Percentiles rank a stretch among this genome's conserved stretches.
phyloP scores from a whole-genome alignment of 37 sponge, comb jelly and placozoan species.

The Dysidea cf. avara region DNA sequence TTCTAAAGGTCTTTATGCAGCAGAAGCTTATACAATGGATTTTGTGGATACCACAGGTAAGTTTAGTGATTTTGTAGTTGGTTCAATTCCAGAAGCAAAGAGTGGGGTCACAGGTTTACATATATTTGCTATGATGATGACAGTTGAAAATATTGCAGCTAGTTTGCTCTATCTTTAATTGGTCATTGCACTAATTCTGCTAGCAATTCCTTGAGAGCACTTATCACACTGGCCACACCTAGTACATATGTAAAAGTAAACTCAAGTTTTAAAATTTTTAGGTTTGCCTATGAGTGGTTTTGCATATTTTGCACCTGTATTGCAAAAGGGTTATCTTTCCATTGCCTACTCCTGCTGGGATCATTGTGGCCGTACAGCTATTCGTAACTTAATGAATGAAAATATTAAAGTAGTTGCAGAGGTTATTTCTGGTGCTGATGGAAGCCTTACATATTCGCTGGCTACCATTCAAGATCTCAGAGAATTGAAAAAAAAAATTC shows the following conservation, averaged over 20 bases:
- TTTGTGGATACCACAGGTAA: constrained; percentile 18
- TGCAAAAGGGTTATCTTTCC: constrained; percentile 4
- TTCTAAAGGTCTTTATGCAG: constrained; percentile 1
- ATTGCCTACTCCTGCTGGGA: constrained; percentile 35
- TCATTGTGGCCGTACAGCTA: constrained; percentile 14
- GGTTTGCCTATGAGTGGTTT: too few species aligned
- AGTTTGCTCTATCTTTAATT: neutral
- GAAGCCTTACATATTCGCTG: neutral
- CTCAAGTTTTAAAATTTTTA: too few species aligned
- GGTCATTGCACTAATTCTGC: constrained; percentile 43
- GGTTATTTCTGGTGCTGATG: neutral
- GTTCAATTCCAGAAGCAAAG: constrained; percentile 22
- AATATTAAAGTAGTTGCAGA: neutral
- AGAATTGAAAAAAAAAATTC: neutral
- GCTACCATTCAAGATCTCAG: neutral
- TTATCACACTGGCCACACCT: constrained; percentile 5
- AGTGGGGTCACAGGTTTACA: constrained; percentile 17
- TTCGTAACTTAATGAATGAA: constrained; percentile 14
- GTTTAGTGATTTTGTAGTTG: constrained; percentile 13
- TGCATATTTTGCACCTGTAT: constrained; percentile 6
- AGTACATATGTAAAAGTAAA: too few species aligned
- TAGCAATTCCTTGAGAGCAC: constrained; percentile 9
- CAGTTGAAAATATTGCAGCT: constrained; percentile 11
- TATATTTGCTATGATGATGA: constrained; percentile 24
- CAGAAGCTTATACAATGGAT: constrained; percentile 31